These are phyloP conservation scores for Drosophila peninsularis DNA, from an alignment of 2,888 invertebrate genomes.

Conservation along the genomic window DNA sequence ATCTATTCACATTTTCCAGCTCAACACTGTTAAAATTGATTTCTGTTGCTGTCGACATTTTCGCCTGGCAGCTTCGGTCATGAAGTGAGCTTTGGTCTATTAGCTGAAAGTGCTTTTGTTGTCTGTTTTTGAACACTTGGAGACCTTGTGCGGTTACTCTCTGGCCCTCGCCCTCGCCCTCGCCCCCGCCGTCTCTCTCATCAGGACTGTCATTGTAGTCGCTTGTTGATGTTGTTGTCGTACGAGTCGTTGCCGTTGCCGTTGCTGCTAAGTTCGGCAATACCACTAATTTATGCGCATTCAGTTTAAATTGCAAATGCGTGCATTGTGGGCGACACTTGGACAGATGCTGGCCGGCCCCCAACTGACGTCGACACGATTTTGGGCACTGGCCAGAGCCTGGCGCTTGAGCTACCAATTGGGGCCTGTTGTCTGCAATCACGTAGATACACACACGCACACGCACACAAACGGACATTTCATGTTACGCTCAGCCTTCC, in stretches of 20 bases:
- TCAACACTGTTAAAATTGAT: not conserved
- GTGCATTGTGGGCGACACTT: conserved; percentile 50
- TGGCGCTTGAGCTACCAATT: conserved; percentile 14
- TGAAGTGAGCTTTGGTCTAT: conserved; percentile 13
- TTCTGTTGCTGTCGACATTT: not conserved
- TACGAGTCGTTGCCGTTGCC: conserved; percentile 9
- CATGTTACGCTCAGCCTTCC: conserved; percentile 27
- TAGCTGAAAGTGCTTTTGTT: conserved; percentile 5
- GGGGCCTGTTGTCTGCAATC: conserved; percentile 57
- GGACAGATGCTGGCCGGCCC: conserved; percentile 9
- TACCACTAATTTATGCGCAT: conserved; percentile 77
- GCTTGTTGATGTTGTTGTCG: conserved; percentile 9
- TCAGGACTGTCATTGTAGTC: conserved; percentile 26
- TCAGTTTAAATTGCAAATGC: conserved; percentile 76
- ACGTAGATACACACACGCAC: conserved; percentile 37
- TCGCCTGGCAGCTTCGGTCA: not conserved
- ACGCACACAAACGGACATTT: conserved; percentile 30
- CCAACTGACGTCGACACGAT: conserved; percentile 54
- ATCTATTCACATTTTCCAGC: not conserved
- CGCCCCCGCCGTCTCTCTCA: not conserved
- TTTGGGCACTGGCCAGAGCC: conserved; percentile 49
- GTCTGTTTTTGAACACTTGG: not conserved
- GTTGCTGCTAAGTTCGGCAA: conserved; percentile 44
- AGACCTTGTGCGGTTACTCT: not conserved
- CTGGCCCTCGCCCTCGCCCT: too few species aligned